Conservation (phyloP, 1,140 invertebrate genomes). For the Zelostemma sp. region DNA sequence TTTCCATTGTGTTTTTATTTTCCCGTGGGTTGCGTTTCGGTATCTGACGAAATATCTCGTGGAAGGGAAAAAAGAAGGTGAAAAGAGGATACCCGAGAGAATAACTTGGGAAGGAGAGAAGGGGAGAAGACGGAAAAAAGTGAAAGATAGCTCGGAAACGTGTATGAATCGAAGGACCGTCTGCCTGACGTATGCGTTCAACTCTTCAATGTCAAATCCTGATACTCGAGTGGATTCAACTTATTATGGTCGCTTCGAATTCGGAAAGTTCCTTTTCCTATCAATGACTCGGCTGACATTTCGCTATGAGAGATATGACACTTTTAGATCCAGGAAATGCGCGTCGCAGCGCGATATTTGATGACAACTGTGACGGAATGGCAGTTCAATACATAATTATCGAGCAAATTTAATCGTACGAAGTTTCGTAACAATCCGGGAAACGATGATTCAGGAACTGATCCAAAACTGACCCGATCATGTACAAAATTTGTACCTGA, state of each 20-base stretch:
- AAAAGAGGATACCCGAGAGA: slow-evolving; percentile 22
- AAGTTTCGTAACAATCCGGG: no score
- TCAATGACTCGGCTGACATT: slow-evolving; percentile 14
- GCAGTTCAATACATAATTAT: no score
- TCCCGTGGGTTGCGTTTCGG: slow-evolving; percentile 6
- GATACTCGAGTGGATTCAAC: slow-evolving; percentile 48
- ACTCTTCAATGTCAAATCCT: slow-evolving; percentile 48
- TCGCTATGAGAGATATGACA: slow-evolving; percentile 33
- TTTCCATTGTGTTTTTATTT: slow-evolving; percentile 29
- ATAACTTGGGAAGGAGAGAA: slow-evolving; percentile 24
- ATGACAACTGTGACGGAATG: no score
- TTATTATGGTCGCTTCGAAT: slow-evolving; percentile 48
- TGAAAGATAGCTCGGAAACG: slow-evolving; percentile 48
- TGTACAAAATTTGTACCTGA: no score
- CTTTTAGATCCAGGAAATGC: no score
- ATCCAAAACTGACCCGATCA: no score
- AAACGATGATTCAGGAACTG: no score
- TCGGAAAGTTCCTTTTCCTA: slow-evolving; percentile 33
- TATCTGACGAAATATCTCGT: slow-evolving; percentile 29
- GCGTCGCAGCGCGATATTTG: neutral
- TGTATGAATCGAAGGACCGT: slow-evolving; percentile 53
- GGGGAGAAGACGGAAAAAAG: slow-evolving; percentile 38
- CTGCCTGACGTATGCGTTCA: slow-evolving; percentile 48
- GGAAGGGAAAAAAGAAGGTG: slow-evolving; percentile 27
- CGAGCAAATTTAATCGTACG: no score